Evolutionary conservation across 2,888 invertebrate species (phyloP).

Genomic region (Cephus sareptanus): DNA sequence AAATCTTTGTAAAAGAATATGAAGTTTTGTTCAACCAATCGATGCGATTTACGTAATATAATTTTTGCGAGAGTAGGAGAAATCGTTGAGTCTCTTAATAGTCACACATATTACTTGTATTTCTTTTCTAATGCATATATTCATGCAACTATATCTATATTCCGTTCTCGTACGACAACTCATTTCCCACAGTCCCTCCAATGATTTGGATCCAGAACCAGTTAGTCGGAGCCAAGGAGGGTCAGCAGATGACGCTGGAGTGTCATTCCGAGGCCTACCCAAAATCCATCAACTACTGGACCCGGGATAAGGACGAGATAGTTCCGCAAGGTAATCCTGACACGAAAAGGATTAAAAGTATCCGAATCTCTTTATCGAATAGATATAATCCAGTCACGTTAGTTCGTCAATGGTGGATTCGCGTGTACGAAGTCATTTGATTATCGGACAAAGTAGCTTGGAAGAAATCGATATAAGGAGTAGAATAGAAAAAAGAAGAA

Average conservation of each 20-base stretch:
- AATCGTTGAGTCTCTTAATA: not conserved
- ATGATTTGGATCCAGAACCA: slow-evolving; percentile 71
- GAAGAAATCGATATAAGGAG: not conserved
- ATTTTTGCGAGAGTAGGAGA: not conserved
- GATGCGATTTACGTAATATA: not conserved
- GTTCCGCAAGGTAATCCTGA: slow-evolving; percentile 66
- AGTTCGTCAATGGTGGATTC: not conserved
- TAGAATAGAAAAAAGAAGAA: not conserved
- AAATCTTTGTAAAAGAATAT: not conserved
- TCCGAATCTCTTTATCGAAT: not conserved
- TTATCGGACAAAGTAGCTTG: not conserved
- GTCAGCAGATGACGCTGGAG: slow-evolving; percentile 68
- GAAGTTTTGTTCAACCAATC: not conserved
- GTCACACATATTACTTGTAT: not conserved
- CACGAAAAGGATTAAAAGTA: not conserved
- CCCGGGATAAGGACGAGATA: slow-evolving; percentile 68
- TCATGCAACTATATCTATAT: slow-evolving; percentile 1
- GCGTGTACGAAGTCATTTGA: not conserved
- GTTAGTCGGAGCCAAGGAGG: slow-evolving; percentile 68
- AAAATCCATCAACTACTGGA: slow-evolving; percentile 72
- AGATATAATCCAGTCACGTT: not conserved
- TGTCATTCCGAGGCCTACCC: slow-evolving; percentile 71
- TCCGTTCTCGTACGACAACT: slow-evolving; percentile 13
- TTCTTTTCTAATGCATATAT: slow-evolving; percentile 1
- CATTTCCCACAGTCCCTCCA: slow-evolving; percentile 67